These are phyloP conservation scores for Thecocarcelia acutangulata DNA, from an alignment of 2,888 invertebrate genomes.

Conservation along the genomic window DNA sequence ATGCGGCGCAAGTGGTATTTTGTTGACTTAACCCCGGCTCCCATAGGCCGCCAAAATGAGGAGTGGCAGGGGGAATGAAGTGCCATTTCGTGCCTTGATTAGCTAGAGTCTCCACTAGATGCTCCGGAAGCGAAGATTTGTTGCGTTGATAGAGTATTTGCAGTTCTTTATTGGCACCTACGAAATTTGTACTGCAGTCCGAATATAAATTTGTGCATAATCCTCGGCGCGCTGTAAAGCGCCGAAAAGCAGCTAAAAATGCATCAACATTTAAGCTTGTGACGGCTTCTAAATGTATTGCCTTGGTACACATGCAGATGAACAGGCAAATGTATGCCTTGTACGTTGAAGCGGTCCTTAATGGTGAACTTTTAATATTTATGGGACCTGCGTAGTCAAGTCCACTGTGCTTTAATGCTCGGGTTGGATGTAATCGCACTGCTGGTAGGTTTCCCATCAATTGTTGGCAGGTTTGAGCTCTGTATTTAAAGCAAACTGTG, in stretches of 20 bases:
- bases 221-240: neutral
- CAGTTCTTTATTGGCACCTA: neutral
- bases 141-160: slow-evolving; percentile 7
- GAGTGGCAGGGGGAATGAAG: neutral
- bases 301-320: slow-evolving; percentile 1
- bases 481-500: neutral
- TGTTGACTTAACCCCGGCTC: neutral
- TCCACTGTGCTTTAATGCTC: neutral
- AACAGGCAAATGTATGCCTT: slow-evolving; percentile 1
- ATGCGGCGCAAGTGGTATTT: slow-evolving; percentile 1
- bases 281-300: slow-evolving; percentile 5
- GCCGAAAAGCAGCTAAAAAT: neutral
- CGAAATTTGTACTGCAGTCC: neutral
- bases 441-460: neutral
- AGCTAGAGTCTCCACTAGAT: neutral
- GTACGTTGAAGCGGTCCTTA: neutral
- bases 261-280: neutral
- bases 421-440: neutral
- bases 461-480: slow-evolving; percentile 22
- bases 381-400: neutral
- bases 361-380: neutral
- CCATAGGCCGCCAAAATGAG: slow-evolving; percentile 9
- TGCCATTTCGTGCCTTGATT: slow-evolving; percentile 14
- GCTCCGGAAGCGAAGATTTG: neutral
- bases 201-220: neutral